Percentiles rank a stretch among this genome's conserved stretches.
These are phyloP conservation scores for Athalia circularis DNA, from an alignment of 2,888 invertebrate species.

Conservation along the genomic window DNA sequence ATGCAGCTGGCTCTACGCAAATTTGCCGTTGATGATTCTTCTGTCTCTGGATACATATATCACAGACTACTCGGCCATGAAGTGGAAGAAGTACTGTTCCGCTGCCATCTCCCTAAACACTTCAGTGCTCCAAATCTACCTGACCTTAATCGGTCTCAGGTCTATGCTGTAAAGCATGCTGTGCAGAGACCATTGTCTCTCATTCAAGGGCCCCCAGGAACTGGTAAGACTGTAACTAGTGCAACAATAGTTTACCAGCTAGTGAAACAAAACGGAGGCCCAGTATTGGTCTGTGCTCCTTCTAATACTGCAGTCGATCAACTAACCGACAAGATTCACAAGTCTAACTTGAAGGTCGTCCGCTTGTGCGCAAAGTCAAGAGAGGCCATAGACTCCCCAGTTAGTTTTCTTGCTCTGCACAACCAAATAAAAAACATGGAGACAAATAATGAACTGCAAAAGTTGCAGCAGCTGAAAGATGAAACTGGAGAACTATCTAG, in stretches of 20 bases:
- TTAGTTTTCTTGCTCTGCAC: conserved; percentile 96
- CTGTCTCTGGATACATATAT: conserved; percentile 98
- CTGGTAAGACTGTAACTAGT: conserved; percentile 99
- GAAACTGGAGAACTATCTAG: conserved; percentile 98
- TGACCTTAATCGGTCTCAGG: conserved; percentile 97
- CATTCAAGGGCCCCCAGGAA: conserved; percentile 98
- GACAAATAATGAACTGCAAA: conserved; percentile 93
- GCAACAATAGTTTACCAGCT: conserved; percentile 99
- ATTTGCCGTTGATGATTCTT: conserved; percentile 97
- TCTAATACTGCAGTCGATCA: conserved; percentile 99
- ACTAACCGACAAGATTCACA: conserved; percentile 98
- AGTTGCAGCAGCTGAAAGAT: conserved; percentile 96
- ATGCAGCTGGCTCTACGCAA: conserved; percentile 97
- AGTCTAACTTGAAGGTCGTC: conserved; percentile 94
- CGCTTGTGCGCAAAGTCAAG: conserved; percentile 97
- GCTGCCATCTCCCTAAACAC: conserved; percentile 94
- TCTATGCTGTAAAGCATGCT: conserved; percentile 98
- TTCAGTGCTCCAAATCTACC: conserved; percentile 98
- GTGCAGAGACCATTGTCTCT: conserved; percentile 95
- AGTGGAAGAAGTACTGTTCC: conserved; percentile 93
- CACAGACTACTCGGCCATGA: conserved; percentile 96
- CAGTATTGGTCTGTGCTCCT: conserved; percentile 98
- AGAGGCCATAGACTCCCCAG: conserved; percentile 98
- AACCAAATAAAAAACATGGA: conserved; percentile 98
- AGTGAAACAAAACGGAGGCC: conserved; percentile 94